Conservation (phyloP, 2,888 invertebrate genomes). For the Cynaeus angustus region DNA sequence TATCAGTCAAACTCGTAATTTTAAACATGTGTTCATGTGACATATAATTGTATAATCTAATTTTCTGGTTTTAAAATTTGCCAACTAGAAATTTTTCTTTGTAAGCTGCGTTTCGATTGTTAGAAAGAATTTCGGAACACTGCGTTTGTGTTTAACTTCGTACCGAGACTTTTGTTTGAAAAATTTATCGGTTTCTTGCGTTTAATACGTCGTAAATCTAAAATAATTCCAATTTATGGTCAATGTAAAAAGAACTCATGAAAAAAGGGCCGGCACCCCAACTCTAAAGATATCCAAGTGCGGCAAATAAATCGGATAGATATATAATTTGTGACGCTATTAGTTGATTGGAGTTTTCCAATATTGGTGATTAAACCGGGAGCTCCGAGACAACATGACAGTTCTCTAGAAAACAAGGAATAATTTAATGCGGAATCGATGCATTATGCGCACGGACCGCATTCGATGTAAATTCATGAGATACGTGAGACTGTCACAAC, state of each 20-base stretch:
- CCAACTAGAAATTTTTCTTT: too few species aligned
- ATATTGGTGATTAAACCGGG: constrained; percentile 54
- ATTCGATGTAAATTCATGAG: constrained; percentile 66
- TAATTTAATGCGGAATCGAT: constrained; percentile 63
- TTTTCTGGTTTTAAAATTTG: too few species aligned
- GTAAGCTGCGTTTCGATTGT: background rate
- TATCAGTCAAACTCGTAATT: too few species aligned
- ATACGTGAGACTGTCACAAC: constrained; percentile 60
- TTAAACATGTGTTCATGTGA: too few species aligned
- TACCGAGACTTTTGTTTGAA: constrained; percentile 10
- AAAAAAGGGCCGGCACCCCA: constrained; percentile 45
- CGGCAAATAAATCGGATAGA: constrained; percentile 54
- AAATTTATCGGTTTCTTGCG: constrained; percentile 44
- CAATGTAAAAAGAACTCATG: constrained; percentile 49
- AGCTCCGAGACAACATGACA: constrained; percentile 52
- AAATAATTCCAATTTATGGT: constrained; percentile 56
- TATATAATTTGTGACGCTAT: constrained; percentile 62
- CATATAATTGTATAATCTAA: too few species aligned
- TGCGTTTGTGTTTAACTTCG: background rate
- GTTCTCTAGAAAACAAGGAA: constrained; percentile 57
- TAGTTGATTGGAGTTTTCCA: constrained; percentile 60
- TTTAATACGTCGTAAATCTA: constrained; percentile 54
- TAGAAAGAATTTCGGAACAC: background rate
- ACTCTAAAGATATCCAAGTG: constrained; percentile 45
- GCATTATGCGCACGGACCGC: constrained; percentile 60